phyloP scores from a whole-genome alignment of 2,113 vertebrate genomes.

The Mustelus asterias region DNA sequence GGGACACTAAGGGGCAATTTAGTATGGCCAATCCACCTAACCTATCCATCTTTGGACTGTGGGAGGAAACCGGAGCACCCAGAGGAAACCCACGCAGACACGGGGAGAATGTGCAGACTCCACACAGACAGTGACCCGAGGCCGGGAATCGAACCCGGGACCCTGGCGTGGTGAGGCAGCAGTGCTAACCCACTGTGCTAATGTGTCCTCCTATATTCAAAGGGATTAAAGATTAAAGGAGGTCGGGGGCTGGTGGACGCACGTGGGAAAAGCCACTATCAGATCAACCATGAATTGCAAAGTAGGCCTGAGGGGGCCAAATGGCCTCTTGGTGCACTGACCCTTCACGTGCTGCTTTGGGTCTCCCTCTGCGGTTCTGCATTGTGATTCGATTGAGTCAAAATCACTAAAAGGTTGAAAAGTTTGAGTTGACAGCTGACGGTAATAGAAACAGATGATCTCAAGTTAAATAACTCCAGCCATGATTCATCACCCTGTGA shows the following conservation, averaged over 20 bases:
- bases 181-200: too few species aligned
- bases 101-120: too few species aligned
- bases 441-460: neutral
- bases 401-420: neutral
- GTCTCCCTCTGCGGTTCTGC: neutral
- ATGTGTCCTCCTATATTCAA: too few species aligned
- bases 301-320: neutral
- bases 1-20: too few species aligned
- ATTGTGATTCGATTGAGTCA: neutral
- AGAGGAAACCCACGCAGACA: too few species aligned
- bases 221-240: neutral
- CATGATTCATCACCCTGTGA: neutral
- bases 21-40: too few species aligned
- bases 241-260: too few species aligned
- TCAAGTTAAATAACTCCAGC: neutral
- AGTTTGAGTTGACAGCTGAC: neutral
- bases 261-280: neutral
- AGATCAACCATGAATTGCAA: neutral
- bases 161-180: too few species aligned
- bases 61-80: too few species aligned
- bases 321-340: neutral
- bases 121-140: too few species aligned
- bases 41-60: too few species aligned
- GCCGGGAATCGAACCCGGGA: too few species aligned
- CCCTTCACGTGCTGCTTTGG: neutral